Conservation (phyloP, 2,113 vertebrate species). For the Scalopus aquaticus region DNA sequence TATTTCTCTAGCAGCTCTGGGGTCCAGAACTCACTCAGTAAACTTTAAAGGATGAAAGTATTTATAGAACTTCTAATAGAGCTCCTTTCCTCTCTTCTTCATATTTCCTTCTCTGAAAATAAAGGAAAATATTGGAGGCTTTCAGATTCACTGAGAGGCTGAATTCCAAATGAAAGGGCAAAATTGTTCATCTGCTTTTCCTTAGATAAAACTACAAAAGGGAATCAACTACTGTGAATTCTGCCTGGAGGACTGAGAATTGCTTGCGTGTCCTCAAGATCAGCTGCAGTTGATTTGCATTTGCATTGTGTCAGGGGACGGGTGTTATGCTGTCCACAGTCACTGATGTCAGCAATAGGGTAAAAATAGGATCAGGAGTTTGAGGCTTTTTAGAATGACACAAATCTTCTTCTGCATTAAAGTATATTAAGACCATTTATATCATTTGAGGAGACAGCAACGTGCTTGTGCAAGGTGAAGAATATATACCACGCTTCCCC, state of each 20-base stretch:
- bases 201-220: slow-evolving; percentile 37
- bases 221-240: not conserved
- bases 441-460: slow-evolving; percentile 49
- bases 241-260: not conserved
- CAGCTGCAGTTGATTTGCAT: not conserved
- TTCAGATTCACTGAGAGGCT: not conserved
- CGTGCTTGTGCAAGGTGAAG: not conserved
- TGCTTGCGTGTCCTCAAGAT: not conserved
- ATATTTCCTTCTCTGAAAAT: slow-evolving; percentile 15
- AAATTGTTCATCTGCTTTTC: not conserved
- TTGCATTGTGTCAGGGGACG: not conserved
- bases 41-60: not conserved
- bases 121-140: not conserved
- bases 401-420: slow-evolving; percentile 5
- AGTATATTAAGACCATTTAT: slow-evolving; percentile 57
- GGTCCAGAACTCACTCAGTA: too few relatives aligned
- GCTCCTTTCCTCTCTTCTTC: not conserved
- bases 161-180: slow-evolving; percentile 29
- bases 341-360: not conserved
- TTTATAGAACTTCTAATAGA: not conserved
- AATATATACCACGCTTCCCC: slow-evolving; percentile 18
- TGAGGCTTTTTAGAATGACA: slow-evolving; percentile 19
- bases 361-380: not conserved
- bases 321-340: not conserved
- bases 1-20: not conserved